Evolutionary conservation across 92 coral and sea anemone species (phyloP).

Genomic region (Montipora capitata): DNA sequence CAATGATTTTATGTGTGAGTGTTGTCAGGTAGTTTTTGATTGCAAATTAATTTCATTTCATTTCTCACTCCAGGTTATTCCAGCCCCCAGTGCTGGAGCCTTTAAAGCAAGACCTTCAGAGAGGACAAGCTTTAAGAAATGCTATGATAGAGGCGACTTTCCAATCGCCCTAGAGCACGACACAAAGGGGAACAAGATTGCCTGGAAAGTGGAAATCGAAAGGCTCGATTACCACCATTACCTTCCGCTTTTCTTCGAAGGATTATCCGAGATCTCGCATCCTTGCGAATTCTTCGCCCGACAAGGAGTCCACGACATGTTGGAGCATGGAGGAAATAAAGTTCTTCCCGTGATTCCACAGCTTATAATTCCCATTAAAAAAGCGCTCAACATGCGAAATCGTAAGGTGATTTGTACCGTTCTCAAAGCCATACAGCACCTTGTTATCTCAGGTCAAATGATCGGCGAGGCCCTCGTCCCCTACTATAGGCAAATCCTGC

Average conservation of each 20-base stretch:
- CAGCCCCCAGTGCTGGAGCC: constrained; percentile 94
- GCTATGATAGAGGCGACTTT: constrained; percentile 98
- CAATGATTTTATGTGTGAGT: not conserved
- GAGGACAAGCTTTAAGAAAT: constrained; percentile 92
- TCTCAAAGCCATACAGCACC: constrained; percentile 93
- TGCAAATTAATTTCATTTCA: not conserved
- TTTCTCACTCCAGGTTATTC: constrained; percentile 75
- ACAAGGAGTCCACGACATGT: constrained; percentile 99
- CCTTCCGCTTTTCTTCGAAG: constrained; percentile 97
- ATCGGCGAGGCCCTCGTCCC: constrained; percentile 99
- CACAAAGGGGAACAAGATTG: constrained; percentile 99
- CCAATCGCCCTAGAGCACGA: constrained; percentile 99
- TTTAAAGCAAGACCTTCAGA: constrained; percentile 90
- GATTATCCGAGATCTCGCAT: constrained; percentile 94
- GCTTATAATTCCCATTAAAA: constrained; percentile 95
- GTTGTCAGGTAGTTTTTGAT: not conserved
- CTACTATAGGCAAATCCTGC: constrained; percentile 98
- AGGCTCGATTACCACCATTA: constrained; percentile 99
- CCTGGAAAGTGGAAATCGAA: constrained; percentile 99
- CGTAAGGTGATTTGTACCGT: constrained; percentile 93
- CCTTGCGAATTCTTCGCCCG: constrained; percentile 98
- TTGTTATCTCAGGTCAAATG: constrained; percentile 88
- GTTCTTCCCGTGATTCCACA: constrained; percentile 97
- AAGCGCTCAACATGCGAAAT: constrained; percentile 93
- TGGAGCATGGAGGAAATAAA: constrained; percentile 98